Evolutionary conservation across 2,888 invertebrate genomes (phyloP), one percentile per base, ranked within the genome.

Genomic region (Ernsta delagoae): DNA sequence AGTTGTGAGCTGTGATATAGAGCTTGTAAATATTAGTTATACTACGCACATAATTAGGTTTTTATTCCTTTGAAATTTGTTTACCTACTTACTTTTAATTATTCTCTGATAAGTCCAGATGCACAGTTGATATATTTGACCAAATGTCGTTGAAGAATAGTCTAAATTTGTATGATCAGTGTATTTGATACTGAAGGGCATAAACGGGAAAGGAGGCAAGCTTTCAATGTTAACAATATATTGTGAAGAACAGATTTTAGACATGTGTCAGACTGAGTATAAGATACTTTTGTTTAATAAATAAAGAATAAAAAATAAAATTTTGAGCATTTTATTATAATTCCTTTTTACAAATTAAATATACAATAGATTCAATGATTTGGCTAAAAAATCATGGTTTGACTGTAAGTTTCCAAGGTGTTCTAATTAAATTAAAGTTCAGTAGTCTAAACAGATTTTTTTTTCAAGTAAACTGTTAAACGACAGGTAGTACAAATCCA

Each of bases 1-100:
- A 86, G 83, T 86, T 81, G 77, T 87, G 85, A 89, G 91, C 91
- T 91, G 92, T 92, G 92, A 92, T 92, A 92, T 90, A 90, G 88
- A 82, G 88, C 86, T 87, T 91, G 88, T 91, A 89, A 87, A 77
- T 76, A 77, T 77, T 77, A 76, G 72, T 77, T 67, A 64, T 71
- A 73, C 63, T 75, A 70, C 75, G 75, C 72, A 75, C 73, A 73
- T 77, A 74, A 69, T 70, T 70, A 71, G 71, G 73, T 78, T 64
- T 60, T 65, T 65, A 59, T 41, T 69, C 59, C 56, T 50, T 68
- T 31, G 36, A 54, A 67, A 24, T 57, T 61, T 57, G 41, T 43
- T 36, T 61, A 68, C 36, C 50, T 43, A 54, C 39, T 61, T 64
- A 36, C 54, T 61, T 71, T 61, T 53, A 54, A 24, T 57, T 50